These are phyloP conservation scores for Poeciliopsis infans DNA, from an alignment of 2,797 vertebrate genomes.

Conservation along the genomic window DNA sequence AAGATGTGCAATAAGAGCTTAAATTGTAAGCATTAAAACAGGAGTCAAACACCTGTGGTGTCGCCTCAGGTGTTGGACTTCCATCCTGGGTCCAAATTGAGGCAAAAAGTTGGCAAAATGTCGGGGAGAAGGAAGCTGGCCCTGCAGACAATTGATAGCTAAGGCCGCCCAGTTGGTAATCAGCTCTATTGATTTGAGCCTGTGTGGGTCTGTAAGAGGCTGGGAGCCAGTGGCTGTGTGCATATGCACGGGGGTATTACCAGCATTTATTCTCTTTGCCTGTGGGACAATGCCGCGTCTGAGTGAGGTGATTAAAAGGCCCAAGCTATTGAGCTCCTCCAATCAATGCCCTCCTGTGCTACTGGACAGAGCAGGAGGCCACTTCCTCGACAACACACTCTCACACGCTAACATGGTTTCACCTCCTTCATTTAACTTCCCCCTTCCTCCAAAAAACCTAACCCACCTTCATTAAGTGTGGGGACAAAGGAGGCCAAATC, in stretches of 20 bases:
- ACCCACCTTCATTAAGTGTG: conserved; percentile 56
- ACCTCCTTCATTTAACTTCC: conserved; percentile 25
- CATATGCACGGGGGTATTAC: conserved; percentile 79
- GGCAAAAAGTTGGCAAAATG: conserved; percentile 41
- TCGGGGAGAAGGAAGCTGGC: conserved; percentile 31
- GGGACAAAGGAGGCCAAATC: conserved; percentile 50
- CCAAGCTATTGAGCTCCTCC: conserved; percentile 76
- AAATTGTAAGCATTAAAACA: neutral
- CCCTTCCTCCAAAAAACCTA: conserved; percentile 34
- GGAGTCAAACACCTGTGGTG: neutral
- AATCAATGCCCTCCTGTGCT: conserved; percentile 78
- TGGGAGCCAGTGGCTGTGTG: conserved; percentile 65
- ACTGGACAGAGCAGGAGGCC: conserved; percentile 69
- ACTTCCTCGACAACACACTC: conserved; percentile 69
- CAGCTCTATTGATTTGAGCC: conserved; percentile 79
- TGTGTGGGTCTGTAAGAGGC: conserved; percentile 63
- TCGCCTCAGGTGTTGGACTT: neutral
- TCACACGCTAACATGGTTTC: conserved; percentile 57
- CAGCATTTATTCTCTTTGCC: conserved; percentile 72
- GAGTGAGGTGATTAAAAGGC: conserved; percentile 81
- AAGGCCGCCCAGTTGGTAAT: conserved; percentile 76
- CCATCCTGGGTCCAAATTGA: conserved; percentile 23
- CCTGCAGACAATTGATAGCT: conserved; percentile 68
- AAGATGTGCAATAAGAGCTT: neutral
- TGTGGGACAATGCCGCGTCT: conserved; percentile 78